A percentile compares a stretch with the other conserved stretches of the same genome.
Conservation (phyloP, 2,888 invertebrate species). For the Ametastegia equiseti region DNA sequence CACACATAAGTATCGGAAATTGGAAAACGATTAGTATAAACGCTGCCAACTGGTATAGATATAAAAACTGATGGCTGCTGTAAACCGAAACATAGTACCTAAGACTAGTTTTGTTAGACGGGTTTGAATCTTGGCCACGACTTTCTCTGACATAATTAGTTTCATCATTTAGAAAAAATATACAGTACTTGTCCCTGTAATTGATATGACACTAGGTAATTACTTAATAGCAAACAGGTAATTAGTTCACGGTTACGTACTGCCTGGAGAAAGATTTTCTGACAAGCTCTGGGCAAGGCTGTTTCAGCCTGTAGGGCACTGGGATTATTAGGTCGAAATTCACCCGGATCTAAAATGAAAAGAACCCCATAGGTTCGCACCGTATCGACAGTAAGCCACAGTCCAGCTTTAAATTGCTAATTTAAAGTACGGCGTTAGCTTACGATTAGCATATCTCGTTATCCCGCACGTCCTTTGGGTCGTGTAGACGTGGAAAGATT, state of each 20-base stretch:
- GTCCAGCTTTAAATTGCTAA: neutral
- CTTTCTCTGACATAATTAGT: slow-evolving; percentile 35
- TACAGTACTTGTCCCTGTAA: slow-evolving; percentile 18
- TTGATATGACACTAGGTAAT: slow-evolving; percentile 26
- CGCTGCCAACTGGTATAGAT: neutral
- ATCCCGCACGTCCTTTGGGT: neutral
- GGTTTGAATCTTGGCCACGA: slow-evolving; percentile 19
- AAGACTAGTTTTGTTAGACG: neutral
- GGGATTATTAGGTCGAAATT: neutral
- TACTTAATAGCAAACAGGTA: slow-evolving; percentile 33
- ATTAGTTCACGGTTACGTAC: slow-evolving; percentile 30
- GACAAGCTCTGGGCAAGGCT: neutral
- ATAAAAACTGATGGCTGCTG: neutral
- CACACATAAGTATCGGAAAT: neutral
- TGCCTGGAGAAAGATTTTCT: slow-evolving; percentile 29
- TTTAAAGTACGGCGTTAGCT: slow-evolving; percentile 28
- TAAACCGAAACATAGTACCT: neutral
- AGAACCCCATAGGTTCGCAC: neutral
- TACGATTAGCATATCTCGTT: slow-evolving; percentile 29
- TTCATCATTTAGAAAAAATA: slow-evolving; percentile 28
- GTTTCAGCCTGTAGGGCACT: neutral
- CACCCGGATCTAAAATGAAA: neutral
- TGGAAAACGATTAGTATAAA: neutral
- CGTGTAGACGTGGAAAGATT: slow-evolving; percentile 18
- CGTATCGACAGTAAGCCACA: neutral